phyloP scores from a whole-genome alignment of 2,797 vertebrate genomes.

The Cyclopterus lumpus region DNA sequence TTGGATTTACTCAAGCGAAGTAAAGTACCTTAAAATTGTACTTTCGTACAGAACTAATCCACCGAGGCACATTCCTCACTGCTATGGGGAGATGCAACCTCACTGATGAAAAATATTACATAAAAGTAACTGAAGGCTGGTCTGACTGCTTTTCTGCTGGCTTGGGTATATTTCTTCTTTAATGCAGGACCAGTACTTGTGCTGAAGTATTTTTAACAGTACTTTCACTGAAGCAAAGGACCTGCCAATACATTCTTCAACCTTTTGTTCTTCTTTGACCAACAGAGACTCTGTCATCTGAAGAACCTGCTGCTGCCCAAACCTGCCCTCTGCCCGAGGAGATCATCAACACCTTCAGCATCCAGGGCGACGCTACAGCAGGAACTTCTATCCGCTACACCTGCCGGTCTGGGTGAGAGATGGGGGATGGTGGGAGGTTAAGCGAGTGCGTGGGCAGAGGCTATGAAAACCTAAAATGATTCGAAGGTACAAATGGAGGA shows the following conservation, averaged over 20 bases:
- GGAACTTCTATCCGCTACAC: slow-evolving; percentile 81
- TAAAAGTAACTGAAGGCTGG: background rate
- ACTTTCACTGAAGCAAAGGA: background rate
- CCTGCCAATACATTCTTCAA: background rate
- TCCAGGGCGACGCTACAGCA: slow-evolving; percentile 70
- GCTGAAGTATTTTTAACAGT: background rate
- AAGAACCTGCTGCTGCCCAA: slow-evolving; percentile 28
- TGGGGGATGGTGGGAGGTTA: background rate
- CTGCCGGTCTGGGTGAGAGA: slow-evolving; percentile 84
- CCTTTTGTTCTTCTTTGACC: slow-evolving; percentile 13
- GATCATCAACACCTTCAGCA: slow-evolving; percentile 72
- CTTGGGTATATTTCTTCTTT: background rate
- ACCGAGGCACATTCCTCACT: background rate
- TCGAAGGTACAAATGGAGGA: slow-evolving; percentile 63
- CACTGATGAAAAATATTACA: background rate
- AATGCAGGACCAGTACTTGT: background rate
- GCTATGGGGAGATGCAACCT: background rate
- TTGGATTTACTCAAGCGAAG: background rate
- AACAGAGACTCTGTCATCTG: slow-evolving; percentile 51
- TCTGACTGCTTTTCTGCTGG: background rate
- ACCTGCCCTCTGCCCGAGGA: slow-evolving; percentile 77
- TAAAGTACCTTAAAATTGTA: background rate
- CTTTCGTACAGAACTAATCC: background rate
- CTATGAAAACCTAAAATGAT: slow-evolving; percentile 55
- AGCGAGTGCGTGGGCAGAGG: slow-evolving; percentile 38